Conservation (phyloP, 2,888 invertebrate genomes). For the Dicranocentrus wangi region DNA sequence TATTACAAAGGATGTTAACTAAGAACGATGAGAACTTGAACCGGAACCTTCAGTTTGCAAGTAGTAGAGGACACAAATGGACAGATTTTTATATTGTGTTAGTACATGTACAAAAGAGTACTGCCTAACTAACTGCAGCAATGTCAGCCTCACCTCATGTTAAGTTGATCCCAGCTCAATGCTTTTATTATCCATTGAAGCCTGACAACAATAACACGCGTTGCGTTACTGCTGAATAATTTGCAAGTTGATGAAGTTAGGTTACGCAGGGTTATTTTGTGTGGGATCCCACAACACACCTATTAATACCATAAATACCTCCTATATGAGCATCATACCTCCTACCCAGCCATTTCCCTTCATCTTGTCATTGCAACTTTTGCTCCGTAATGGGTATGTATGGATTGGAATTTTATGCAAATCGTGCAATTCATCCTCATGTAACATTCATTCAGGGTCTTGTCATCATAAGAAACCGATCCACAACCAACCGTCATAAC, state of each 20-base stretch:
- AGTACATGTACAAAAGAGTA: background rate
- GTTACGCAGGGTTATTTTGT: background rate
- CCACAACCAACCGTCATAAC: background rate
- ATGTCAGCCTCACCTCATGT: background rate
- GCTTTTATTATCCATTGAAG: slow-evolving; percentile 22
- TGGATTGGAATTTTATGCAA: slow-evolving; percentile 28
- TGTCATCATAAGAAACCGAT: background rate
- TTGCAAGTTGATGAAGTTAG: slow-evolving; percentile 13
- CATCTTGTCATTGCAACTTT: background rate
- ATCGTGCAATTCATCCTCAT: slow-evolving; percentile 24
- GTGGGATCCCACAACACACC: slow-evolving; percentile 16
- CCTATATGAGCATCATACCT: background rate
- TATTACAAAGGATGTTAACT: too few species aligned
- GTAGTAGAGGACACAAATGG: background rate
- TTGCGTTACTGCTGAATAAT: slow-evolving; percentile 24
- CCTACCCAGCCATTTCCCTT: background rate
- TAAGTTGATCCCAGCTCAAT: background rate
- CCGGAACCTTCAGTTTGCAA: background rate
- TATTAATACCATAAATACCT: slow-evolving; percentile 13
- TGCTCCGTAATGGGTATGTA: background rate
- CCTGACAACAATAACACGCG: slow-evolving; percentile 27
- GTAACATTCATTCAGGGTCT: slow-evolving; percentile 17
- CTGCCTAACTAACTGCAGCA: background rate
- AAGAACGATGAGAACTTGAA: background rate
- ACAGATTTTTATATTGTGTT: background rate